Percentiles rank a stretch among this genome's conserved stretches.
These are phyloP conservation scores for Lanius collurio DNA, from an alignment of 2,113 vertebrate species.

Conservation along the genomic window DNA sequence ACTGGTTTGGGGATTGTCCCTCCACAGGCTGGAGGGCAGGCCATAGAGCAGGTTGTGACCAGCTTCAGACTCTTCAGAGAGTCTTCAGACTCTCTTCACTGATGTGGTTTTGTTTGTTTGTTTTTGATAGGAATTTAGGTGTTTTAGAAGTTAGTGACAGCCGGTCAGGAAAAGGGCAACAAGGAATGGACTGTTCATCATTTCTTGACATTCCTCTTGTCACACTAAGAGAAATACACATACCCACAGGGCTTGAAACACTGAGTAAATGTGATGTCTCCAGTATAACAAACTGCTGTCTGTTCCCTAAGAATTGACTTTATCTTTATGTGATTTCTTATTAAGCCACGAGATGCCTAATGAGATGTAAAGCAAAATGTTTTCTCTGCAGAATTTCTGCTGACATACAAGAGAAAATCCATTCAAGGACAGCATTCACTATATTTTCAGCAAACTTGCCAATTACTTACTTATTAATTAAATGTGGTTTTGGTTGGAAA, in stretches of 20 bases:
- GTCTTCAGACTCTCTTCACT: neutral
- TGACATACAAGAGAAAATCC: neutral
- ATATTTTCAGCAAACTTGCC: neutral
- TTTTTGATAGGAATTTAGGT: neutral
- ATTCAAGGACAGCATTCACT: neutral
- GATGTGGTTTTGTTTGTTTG: neutral
- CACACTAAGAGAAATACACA: neutral
- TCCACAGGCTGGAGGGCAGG: neutral
- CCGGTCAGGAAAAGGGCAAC: neutral
- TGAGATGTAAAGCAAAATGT: conserved; percentile 5
- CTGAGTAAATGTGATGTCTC: neutral
- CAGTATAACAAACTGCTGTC: neutral
- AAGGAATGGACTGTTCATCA: neutral
- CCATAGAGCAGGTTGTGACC: neutral
- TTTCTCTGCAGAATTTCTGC: conserved; percentile 26
- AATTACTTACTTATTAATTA: conserved; percentile 13
- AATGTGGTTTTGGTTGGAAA: neutral
- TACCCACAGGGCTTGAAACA: neutral
- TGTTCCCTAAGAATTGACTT: neutral
- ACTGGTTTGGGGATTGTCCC: neutral
- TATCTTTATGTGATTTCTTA: neutral
- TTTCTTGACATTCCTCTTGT: neutral
- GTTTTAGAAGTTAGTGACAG: neutral
- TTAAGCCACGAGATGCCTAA: neutral
- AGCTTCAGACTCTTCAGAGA: neutral